Evolutionary conservation across 2,888 invertebrate genomes (phyloP).

Genomic region (Automeris io): DNA sequence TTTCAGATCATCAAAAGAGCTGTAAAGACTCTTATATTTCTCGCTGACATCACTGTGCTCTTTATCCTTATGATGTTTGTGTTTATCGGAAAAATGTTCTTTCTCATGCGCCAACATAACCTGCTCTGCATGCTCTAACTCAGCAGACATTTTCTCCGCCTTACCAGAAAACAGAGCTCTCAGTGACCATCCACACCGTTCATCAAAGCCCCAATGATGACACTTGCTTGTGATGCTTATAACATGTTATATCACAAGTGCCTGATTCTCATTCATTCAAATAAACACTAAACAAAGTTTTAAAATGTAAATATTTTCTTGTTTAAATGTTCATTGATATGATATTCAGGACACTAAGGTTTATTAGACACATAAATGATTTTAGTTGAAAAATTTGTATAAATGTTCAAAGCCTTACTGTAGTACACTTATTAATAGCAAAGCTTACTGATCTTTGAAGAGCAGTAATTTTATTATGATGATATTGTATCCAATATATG

Average conservation of each 20-base stretch:
- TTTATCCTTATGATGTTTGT: conserved; percentile 45
- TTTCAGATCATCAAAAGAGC: conserved; percentile 64
- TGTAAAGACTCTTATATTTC: conserved; percentile 66
- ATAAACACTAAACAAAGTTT: background rate
- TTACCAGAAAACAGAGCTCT: conserved; percentile 72
- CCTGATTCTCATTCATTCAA: background rate
- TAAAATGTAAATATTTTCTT: background rate
- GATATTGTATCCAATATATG: too few relatives aligned
- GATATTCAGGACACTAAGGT: conserved; percentile 21
- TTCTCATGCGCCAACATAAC: conserved; percentile 73
- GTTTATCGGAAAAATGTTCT: conserved; percentile 61
- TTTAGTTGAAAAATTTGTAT: conserved; percentile 12
- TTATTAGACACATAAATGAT: conserved; percentile 39
- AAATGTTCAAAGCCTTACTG: conserved; percentile 22
- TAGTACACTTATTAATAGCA: too few relatives aligned
- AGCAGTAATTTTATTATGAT: too few relatives aligned
- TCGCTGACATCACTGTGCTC: conserved; percentile 34
- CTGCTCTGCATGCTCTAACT: conserved; percentile 73
- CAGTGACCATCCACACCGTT: conserved; percentile 42
- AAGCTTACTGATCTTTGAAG: too few relatives aligned
- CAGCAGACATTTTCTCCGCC: conserved; percentile 72
- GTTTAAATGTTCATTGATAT: conserved; percentile 2
- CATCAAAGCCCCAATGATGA: conserved; percentile 42
- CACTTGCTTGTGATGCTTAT: conserved; percentile 47
- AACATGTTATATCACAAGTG: conserved; percentile 35